phyloP scores from a whole-genome alignment of 2,113 vertebrate species.

The Forbesichthys agassizii region DNA sequence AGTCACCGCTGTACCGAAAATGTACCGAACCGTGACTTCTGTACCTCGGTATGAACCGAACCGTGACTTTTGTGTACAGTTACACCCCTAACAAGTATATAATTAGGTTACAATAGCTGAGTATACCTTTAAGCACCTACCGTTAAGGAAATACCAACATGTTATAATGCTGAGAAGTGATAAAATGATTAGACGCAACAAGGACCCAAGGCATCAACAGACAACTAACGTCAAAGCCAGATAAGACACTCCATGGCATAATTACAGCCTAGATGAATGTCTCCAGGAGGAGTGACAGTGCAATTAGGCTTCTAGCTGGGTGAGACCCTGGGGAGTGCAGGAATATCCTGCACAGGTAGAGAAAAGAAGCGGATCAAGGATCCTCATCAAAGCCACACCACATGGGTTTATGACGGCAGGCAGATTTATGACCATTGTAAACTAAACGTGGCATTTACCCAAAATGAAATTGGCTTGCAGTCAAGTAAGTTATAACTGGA shows the following conservation, averaged over 20 bases:
- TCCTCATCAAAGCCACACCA: conserved; percentile 31
- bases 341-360: conserved; percentile 41
- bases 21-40: no score
- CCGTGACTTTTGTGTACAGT: no score
- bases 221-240: conserved; percentile 20
- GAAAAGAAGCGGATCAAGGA: conserved; percentile 53
- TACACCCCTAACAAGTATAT: no score
- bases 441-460: conserved; percentile 46
- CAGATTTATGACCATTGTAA: conserved; percentile 35
- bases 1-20: no score
- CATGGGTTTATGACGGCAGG: conserved; percentile 29
- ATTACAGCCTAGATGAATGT: conserved; percentile 65
- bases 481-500: conserved; percentile 6
- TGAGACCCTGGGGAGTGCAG: conserved; percentile 32
- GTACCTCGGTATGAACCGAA: no score
- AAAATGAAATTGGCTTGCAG: conserved; percentile 10
- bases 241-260: conserved; percentile 47
- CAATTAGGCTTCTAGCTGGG: conserved; percentile 65
- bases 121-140: no score
- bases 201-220: conserved; percentile 18
- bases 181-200: not conserved
- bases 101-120: no score
- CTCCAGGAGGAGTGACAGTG: conserved; percentile 58
- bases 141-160: no score
- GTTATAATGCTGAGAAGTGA: not conserved